A percentile compares a stretch with the other conserved stretches of the same genome.
phyloP scores from a whole-genome alignment of 2,113 vertebrate genomes.

The Sapajus apella region DNA sequence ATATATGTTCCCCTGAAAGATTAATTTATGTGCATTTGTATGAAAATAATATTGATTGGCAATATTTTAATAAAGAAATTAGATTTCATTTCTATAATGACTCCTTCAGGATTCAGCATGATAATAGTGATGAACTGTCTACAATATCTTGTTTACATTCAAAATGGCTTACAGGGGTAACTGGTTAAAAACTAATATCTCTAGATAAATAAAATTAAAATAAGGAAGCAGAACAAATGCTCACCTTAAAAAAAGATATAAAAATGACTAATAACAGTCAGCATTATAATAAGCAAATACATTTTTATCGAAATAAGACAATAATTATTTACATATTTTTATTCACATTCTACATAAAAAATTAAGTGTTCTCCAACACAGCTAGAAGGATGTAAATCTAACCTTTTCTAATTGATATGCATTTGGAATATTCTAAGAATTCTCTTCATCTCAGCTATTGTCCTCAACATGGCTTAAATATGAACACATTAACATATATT shows the following conservation, averaged over 20 bases:
- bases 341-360: neutral
- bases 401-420: neutral
- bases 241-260: neutral
- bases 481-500: slow-evolving; percentile 51
- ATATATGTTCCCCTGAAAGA: neutral
- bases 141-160: neutral
- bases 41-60: neutral
- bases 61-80: neutral
- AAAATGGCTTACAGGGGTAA: neutral
- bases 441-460: neutral
- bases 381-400: neutral
- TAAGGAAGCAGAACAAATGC: neutral
- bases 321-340: neutral
- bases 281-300: neutral
- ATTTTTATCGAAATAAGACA: slow-evolving; percentile 21
- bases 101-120: neutral
- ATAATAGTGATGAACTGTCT: neutral
- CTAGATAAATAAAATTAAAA: neutral
- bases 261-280: neutral
- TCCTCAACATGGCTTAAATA: slow-evolving; percentile 41
- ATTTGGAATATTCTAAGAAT: slow-evolving; percentile 44
- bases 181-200: neutral
- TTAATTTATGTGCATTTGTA: neutral
- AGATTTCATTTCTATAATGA: neutral
- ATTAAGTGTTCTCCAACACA: neutral